Base-by-base conservation (phyloP, 37 sponge, comb jelly and placozoan species). In the Haliclona indistincta region DNA sequence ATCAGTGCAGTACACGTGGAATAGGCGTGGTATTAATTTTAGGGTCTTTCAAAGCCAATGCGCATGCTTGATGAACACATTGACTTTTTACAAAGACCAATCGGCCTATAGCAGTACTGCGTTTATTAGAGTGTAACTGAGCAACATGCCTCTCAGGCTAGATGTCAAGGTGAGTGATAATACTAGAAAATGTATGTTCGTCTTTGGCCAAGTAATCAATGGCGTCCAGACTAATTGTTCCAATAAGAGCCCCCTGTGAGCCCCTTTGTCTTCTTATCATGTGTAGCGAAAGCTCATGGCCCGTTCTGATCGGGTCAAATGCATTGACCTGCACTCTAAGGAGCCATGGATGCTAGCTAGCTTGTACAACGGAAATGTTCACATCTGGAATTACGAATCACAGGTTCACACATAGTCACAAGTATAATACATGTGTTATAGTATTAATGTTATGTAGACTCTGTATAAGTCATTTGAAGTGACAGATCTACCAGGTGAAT, bases 341-440 rank as follows among this genome's bases (percentile, higher is more conserved):
- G 99, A 98, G 87, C 90, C 99, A 35, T 98, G 99, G 99, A 70
- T 98, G 87, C 68, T 98, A 58, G 99, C 82, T 30, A 82, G 84
- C 39, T 84, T 98, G 43, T 98, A 92, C 90, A 98, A 95, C 61
- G 99, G 99, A 13, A 92, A 95, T 67, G 88, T 98, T 0, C 96
- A 98, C 79, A 80, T 98, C 20, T 98, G 99, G 99, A 95, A 94
- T 81, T 80, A 98, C 53, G 99, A 98, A 41, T 79, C 91, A 13
- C 95, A 95, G 62, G 88, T 81, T n/a, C n/a, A n/a, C n/a, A n/a
- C n/a, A n/a, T n/a, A n/a, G n/a, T n/a, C n/a, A n/a, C n/a, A n/a
- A n/a, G n/a, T n/a, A 23, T 30, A 23, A 61, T 23, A 23, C 15
- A 13, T 30, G 17, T 23, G 63, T 61, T 11, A 30, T 8, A 61